Evolutionary conservation across 2,113 vertebrate genomes (phyloP).

Genomic region (Chiloscyllium plagiosum): DNA sequence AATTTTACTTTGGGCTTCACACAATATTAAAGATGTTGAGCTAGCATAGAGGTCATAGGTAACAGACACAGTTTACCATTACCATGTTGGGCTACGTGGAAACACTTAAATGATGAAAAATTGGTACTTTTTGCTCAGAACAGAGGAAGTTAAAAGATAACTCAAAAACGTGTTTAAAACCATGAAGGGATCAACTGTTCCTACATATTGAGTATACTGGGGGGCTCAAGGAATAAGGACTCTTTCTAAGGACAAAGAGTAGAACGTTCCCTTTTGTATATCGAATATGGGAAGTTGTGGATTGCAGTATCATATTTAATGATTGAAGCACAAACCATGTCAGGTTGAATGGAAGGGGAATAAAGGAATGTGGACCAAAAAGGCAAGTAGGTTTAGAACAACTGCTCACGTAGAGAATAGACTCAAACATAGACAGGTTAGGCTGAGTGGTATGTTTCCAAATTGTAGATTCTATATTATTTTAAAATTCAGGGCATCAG

Average conservation of each 20-base stretch:
- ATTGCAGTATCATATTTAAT: not conserved
- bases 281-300: not conserved
- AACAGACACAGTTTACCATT: not conserved
- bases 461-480: not conserved
- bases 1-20: not conserved
- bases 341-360: not conserved
- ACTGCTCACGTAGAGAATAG: not conserved
- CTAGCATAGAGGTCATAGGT: not conserved
- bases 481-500: not conserved
- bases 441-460: not conserved
- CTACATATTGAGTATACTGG: not conserved
- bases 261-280: not conserved
- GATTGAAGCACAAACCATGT: not conserved
- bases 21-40: not conserved
- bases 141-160: not conserved
- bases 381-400: not conserved
- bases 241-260: not conserved
- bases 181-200: not conserved
- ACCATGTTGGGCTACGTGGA: not conserved
- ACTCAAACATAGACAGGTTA: not conserved
- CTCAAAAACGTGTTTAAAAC: not conserved
- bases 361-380: not conserved
- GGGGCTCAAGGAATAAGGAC: not conserved
- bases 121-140: not conserved
- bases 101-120: not conserved